Evolutionary conservation across 1,140 invertebrate genomes (phyloP), one percentile per base, ranked within the genome.

Genomic region (Nautilus pompilius): DNA sequence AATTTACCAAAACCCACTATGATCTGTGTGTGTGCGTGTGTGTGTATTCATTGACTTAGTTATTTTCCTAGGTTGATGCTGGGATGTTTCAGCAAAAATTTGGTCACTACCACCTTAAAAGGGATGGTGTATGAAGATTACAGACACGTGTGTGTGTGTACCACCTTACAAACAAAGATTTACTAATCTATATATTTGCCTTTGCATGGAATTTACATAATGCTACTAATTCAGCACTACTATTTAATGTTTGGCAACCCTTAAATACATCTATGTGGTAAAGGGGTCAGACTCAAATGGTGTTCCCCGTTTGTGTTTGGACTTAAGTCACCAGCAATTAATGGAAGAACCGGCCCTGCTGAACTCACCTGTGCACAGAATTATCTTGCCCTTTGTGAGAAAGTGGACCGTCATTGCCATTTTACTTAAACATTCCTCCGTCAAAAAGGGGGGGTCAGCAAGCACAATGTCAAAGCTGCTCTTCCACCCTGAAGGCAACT

Each of bases 361-460:
- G 33, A 3, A 30, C 5, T 68, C 82, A 90, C 94, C 94, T 69
- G 95, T 96, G 75, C 94, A 97, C 0, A 98, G 81, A 32, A 98
- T 86, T 49, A 97, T 88, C 77, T 95, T 92, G 5, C 88, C 84
- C 77, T 92, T 92, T 0, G 88, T 79, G 48, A 98, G 75, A 69
- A 87, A 88, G 68, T 89, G 89, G 5, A 96, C 87, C 0, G 95
- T 94, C 36, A 79, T 62, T 0, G 92, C 87, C 28, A 88, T 90
- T 84, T 96, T 96, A 2, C 87, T 87, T 20, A 97, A 85, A 84
- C 96, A 98, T 82, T 98, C 95, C 69, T 94, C 90, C 0, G 93
- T 91, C 5, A 98, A 82, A 83, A 96, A 98, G 13, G 96, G 96
- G 13, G 96, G 95, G 85, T 98, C 95, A 0, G 90, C 92, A 58